Conservation (phyloP, 2,797 vertebrate genomes). For the Cetoscarus ocellatus region DNA sequence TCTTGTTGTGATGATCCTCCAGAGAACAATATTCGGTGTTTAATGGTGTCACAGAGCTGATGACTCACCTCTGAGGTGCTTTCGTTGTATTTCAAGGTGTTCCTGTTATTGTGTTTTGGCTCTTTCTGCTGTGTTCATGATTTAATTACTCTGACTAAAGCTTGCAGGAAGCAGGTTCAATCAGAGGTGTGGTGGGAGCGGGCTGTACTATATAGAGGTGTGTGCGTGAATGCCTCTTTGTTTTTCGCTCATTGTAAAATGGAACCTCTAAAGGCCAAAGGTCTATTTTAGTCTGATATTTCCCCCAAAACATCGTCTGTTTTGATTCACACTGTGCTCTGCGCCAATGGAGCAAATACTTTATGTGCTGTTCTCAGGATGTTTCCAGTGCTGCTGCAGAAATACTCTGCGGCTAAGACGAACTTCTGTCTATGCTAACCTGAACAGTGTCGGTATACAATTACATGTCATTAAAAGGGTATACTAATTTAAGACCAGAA, state of each 20-base stretch:
- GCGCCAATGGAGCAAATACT: slow-evolving; percentile 3
- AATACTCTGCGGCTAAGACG: not conserved
- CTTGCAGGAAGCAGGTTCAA: slow-evolving; percentile 59
- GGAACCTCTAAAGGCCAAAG: slow-evolving; percentile 58
- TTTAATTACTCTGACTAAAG: slow-evolving; percentile 35
- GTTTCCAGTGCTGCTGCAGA: slow-evolving; percentile 1
- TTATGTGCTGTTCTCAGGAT: not conserved
- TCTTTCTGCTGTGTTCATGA: slow-evolving; percentile 19
- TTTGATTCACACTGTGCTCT: slow-evolving; percentile 33
- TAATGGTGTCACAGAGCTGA: not conserved
- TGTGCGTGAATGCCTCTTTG: slow-evolving; percentile 47
- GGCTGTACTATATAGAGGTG: slow-evolving; percentile 13
- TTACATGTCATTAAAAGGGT: too few relatives aligned
- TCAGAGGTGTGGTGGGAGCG: slow-evolving; percentile 55
- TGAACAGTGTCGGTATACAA: too few relatives aligned
- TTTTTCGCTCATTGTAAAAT: slow-evolving; percentile 62
- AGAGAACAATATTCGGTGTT: not conserved
- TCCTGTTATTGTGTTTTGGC: slow-evolving; percentile 60
- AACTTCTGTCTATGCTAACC: not conserved
- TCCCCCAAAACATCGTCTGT: slow-evolving; percentile 35
- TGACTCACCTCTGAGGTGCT: slow-evolving; percentile 16
- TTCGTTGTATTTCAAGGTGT: slow-evolving; percentile 23
- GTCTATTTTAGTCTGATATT: slow-evolving; percentile 53
- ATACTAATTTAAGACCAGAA: too few relatives aligned
- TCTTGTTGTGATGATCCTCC: not conserved